Evolutionary conservation across 2,113 vertebrate species (phyloP).

Genomic region (Maccullochella peelii): DNA sequence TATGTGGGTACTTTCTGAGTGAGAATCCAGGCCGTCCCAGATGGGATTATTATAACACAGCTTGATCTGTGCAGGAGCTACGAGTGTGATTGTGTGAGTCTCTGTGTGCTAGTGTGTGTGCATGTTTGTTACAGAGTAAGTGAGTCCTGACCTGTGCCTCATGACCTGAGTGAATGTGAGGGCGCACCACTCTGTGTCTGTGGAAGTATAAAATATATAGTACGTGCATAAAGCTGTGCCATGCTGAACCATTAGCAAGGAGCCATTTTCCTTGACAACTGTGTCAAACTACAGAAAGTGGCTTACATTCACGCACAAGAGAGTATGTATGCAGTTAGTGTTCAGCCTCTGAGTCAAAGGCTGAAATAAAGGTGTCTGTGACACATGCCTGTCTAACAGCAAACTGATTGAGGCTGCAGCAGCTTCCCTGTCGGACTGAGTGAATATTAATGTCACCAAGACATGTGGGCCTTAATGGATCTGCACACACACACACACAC

Average conservation of each 20-base stretch:
- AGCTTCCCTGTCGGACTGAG: slow-evolving; percentile 40
- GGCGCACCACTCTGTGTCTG: slow-evolving; percentile 37
- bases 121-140: slow-evolving; percentile 40
- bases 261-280: slow-evolving; percentile 20
- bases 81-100: slow-evolving; percentile 32
- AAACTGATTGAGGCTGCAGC: slow-evolving; percentile 47
- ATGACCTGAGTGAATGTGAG: slow-evolving; percentile 56
- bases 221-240: slow-evolving; percentile 26
- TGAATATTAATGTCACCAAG: slow-evolving; percentile 75
- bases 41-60: slow-evolving; percentile 74
- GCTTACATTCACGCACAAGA: slow-evolving; percentile 7
- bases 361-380: slow-evolving; percentile 30
- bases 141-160: slow-evolving; percentile 44
- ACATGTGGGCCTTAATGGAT: slow-evolving; percentile 67
- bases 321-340: neutral
- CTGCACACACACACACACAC: slow-evolving; percentile 26
- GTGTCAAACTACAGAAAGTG: slow-evolving; percentile 33
- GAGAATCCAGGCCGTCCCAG: slow-evolving; percentile 65
- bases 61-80: slow-evolving; percentile 63
- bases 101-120: slow-evolving; percentile 24
- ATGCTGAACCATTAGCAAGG: slow-evolving; percentile 23
- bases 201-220: slow-evolving; percentile 38
- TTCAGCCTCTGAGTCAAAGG: slow-evolving; percentile 27
- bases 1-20: slow-evolving; percentile 64
- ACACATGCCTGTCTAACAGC: slow-evolving; percentile 26